Base-by-base conservation (phyloP, 2,113 vertebrate species). In the Odocoileus hemionus region DNA sequence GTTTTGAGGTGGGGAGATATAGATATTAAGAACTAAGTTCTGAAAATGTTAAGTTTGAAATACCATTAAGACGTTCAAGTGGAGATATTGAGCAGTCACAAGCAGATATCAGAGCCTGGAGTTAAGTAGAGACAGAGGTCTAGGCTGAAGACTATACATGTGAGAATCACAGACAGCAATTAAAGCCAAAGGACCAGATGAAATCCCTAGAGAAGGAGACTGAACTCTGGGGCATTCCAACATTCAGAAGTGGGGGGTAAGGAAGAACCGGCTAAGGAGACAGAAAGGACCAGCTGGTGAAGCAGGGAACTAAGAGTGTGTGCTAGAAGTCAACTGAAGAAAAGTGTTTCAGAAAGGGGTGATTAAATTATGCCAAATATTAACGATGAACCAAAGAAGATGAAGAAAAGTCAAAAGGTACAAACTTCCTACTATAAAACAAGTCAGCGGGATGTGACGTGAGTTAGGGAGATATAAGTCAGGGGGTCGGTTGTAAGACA, bases 21-120 rank as follows among this genome's bases (percentile, higher is more conserved):
- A 43, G 57, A 70, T 86, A 79, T 84, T 28, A 95, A 82, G 54
- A 96, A 93, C 76, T 39, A 92, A 91, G 45, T 86, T 94, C 45
- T 61, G 50, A 61, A 84, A n/a, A 45, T 6, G 57, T 76, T 78
- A 74, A 82, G 55, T 36, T 1, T 94, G 89, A 96, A 95, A 93
- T 61, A 36, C 33, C 45, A 64, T 45, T 64, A 93, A 52, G 50
- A 94, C 14, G 74, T 17, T 7, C 43, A 83, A 43, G n/a, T 67
- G 30, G 70, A 94, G 14, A 61, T 47, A 87, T 14, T 54, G 19
- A 79, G 33, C n/a, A 55, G 86, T 94, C 57, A 87, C 25, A 85
- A 5, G 2, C 84, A 28, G 10, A 19, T 54, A 61, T 7, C 6
- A 64, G 39, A 82, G 39, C 67, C 54, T 86, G 16, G 50, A 50